Evolutionary conservation across 2,888 invertebrate species (phyloP).

Genomic region (Andrena fulva): DNA sequence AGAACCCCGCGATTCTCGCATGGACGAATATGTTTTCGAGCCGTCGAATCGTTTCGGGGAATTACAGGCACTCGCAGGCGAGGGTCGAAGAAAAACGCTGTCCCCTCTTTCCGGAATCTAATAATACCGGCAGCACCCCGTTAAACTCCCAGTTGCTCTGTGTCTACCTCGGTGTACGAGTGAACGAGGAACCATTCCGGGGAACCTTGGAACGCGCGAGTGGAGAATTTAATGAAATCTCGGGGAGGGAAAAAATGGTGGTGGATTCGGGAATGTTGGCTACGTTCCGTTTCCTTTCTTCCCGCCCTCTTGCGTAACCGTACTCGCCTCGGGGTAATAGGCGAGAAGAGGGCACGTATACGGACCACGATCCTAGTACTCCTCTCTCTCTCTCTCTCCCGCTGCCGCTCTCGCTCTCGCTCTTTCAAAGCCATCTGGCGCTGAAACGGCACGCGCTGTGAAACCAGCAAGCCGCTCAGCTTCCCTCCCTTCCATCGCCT

Average conservation of each 20-base stretch:
- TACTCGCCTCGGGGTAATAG: conserved; percentile 67
- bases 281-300: conserved; percentile 57
- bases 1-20: neutral
- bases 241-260: conserved; percentile 18
- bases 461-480: conserved; percentile 61
- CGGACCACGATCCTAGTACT: conserved; percentile 7
- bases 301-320: conserved; percentile 61
- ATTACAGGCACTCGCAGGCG: neutral
- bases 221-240: conserved; percentile 46
- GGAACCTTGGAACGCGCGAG: neutral
- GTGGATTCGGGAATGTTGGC: conserved; percentile 35
- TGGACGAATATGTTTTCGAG: neutral
- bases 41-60: neutral
- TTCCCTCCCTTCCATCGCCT: conserved; percentile 50
- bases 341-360: conserved; percentile 44
- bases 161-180: neutral
- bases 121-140: neutral
- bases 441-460: conserved; percentile 74
- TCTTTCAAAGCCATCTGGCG: conserved; percentile 70
- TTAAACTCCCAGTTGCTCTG: neutral
- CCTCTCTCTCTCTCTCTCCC: conserved; percentile 33
- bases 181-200: neutral
- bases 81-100: neutral
- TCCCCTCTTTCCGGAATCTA: neutral
- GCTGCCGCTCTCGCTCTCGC: conserved; percentile 30